Evolutionary conservation across 2,113 vertebrate species (phyloP).

Genomic region (Paraplagusia blochii): DNA sequence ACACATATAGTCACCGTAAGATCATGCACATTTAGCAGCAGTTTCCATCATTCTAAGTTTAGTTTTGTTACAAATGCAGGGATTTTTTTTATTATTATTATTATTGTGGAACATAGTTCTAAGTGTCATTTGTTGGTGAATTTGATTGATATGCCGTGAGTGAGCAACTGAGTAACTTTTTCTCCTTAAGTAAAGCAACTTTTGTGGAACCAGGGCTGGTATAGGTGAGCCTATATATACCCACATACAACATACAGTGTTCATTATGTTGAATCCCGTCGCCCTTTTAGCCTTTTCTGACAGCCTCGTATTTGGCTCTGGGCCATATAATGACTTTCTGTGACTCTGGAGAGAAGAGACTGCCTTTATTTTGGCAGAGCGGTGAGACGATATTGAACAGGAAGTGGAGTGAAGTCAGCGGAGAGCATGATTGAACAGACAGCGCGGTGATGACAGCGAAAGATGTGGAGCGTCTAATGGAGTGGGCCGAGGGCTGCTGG

Average conservation of each 20-base stretch:
- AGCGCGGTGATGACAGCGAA: neutral
- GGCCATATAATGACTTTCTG: slow-evolving; percentile 11
- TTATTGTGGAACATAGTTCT: too few relatives aligned
- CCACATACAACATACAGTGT: neutral
- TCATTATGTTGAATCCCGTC: neutral
- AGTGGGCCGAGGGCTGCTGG: neutral
- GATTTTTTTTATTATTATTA: too few relatives aligned
- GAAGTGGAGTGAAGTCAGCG: slow-evolving; percentile 11
- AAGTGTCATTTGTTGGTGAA: too few relatives aligned
- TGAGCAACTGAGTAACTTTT: too few relatives aligned
- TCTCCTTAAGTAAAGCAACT: too few relatives aligned
- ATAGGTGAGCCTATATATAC: neutral
- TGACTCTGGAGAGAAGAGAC: neutral
- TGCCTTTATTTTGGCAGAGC: slow-evolving; percentile 6
- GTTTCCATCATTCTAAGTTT: too few relatives aligned
- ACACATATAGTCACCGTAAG: too few relatives aligned
- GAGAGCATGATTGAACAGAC: neutral
- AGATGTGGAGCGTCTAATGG: neutral
- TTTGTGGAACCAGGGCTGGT: neutral
- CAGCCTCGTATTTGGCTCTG: slow-evolving; percentile 8
- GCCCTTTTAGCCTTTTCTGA: neutral
- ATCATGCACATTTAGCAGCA: too few relatives aligned
- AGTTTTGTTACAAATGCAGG: too few relatives aligned
- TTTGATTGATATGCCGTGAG: too few relatives aligned
- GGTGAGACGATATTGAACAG: slow-evolving; percentile 11